A percentile compares a stretch with the other conserved stretches of the same genome.
Evolutionary conservation across 2,113 vertebrate species (phyloP).

Genomic region (Hydrolagus affinis): DNA sequence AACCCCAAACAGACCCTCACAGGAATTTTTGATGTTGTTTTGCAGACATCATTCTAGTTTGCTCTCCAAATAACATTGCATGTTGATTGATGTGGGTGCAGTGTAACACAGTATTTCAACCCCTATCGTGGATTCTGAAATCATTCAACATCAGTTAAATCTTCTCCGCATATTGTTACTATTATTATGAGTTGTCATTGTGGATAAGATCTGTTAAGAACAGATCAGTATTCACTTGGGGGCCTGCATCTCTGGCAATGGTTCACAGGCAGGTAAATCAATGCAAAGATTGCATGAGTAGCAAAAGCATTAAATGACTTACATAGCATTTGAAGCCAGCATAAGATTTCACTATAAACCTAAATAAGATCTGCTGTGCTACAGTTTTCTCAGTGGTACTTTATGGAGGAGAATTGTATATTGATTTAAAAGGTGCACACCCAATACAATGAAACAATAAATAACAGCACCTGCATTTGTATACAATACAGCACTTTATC

Average conservation of each 20-base stretch:
- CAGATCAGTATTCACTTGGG: slow-evolving; percentile 9
- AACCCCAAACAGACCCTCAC: too few relatives aligned
- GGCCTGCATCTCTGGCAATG: slow-evolving; percentile 3
- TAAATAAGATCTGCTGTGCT: not conserved
- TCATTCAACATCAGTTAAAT: too few relatives aligned
- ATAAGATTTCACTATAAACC: slow-evolving; percentile 9
- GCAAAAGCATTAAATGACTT: not conserved
- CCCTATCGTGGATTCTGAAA: too few relatives aligned
- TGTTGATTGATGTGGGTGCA: too few relatives aligned
- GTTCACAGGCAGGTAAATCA: slow-evolving; percentile 16
- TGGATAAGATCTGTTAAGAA: not conserved
- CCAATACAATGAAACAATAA: too few relatives aligned
- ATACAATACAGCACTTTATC: not conserved
- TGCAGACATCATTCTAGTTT: too few relatives aligned
- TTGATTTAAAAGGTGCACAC: slow-evolving; percentile 9
- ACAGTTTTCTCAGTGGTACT: not conserved
- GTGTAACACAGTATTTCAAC: too few relatives aligned
- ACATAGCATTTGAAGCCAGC: not conserved
- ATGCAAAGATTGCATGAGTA: not conserved
- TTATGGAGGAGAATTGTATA: not conserved
- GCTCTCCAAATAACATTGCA: too few relatives aligned
- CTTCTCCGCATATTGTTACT: not conserved
- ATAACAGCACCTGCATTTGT: too few relatives aligned
- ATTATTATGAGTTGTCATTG: not conserved
- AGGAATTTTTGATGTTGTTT: too few relatives aligned